phyloP scores from a whole-genome alignment of 2,113 vertebrate genomes.

The Choloepus hoffmanni region DNA sequence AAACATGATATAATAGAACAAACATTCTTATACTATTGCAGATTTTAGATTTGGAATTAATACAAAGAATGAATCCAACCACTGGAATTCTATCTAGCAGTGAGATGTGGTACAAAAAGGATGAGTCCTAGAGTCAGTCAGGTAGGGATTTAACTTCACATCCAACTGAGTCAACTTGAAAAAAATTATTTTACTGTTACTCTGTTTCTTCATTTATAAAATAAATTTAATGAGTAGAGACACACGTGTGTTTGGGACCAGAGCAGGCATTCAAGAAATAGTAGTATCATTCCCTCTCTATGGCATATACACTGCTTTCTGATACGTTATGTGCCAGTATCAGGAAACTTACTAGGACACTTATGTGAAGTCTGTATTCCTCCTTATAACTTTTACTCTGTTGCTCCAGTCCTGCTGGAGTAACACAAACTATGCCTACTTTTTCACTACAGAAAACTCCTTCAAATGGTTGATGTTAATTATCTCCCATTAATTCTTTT shows the following conservation, averaged over 20 bases:
- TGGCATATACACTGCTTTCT: not conserved
- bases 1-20: not conserved
- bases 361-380: not conserved
- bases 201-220: constrained; percentile 19
- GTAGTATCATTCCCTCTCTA: not conserved
- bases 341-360: not conserved
- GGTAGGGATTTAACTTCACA: not conserved
- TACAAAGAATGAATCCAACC: not conserved
- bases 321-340: not conserved
- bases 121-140: not conserved
- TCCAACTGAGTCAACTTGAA: not conserved
- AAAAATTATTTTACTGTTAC: not conserved
- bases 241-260: not conserved
- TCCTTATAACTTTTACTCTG: not conserved
- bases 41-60: constrained; percentile 30
- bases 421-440: not conserved
- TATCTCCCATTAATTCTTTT: not conserved
- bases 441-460: too few relatives aligned
- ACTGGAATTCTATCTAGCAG: not conserved
- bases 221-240: not conserved
- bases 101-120: not conserved
- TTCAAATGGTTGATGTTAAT: not conserved
- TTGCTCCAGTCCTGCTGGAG: not conserved
- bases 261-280: not conserved
- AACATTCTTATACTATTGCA: not conserved